A percentile compares a stretch with the other conserved stretches of the same genome.
phyloP scores from a whole-genome alignment of 2,888 invertebrate genomes.

The Allolobophora icterica region DNA sequence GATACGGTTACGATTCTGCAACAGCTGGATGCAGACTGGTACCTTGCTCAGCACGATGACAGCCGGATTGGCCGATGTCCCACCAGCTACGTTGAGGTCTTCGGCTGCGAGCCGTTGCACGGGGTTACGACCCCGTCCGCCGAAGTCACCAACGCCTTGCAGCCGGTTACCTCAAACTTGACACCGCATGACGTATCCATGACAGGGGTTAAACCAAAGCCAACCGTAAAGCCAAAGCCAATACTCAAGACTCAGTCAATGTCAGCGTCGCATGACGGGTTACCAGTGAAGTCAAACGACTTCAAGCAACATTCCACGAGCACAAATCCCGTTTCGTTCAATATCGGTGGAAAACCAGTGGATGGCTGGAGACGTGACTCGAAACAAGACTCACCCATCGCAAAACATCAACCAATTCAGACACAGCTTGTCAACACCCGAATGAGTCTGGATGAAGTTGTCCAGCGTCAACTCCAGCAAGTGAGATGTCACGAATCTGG shows the following conservation, averaged over 20 bases:
- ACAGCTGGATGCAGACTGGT: conserved; percentile 64
- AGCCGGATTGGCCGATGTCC: conserved; percentile 64
- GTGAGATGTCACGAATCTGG: background rate
- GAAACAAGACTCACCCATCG: background rate
- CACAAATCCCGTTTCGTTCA: background rate
- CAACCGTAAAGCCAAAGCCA: conserved; percentile 55
- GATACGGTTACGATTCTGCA: conserved; percentile 64
- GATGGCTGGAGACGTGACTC: background rate
- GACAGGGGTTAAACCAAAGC: conserved; percentile 37
- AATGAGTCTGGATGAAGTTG: background rate
- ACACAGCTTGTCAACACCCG: background rate
- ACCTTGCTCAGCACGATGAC: conserved; percentile 59
- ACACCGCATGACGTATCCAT: background rate
- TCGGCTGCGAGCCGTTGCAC: conserved; percentile 29
- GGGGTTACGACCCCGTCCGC: background rate
- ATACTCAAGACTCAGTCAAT: conserved; percentile 28
- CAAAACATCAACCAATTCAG: background rate
- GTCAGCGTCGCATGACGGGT: background rate
- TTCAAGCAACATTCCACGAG: background rate
- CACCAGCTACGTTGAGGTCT: conserved; percentile 58
- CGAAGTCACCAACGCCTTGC: background rate
- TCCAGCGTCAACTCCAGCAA: background rate
- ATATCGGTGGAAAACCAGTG: background rate
- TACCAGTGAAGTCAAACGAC: background rate
- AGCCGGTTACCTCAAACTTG: background rate